Percentiles rank a stretch among this genome's conserved stretches.
phyloP scores from a whole-genome alignment of 2,797 vertebrate genomes.

The Taenioides sp. region DNA sequence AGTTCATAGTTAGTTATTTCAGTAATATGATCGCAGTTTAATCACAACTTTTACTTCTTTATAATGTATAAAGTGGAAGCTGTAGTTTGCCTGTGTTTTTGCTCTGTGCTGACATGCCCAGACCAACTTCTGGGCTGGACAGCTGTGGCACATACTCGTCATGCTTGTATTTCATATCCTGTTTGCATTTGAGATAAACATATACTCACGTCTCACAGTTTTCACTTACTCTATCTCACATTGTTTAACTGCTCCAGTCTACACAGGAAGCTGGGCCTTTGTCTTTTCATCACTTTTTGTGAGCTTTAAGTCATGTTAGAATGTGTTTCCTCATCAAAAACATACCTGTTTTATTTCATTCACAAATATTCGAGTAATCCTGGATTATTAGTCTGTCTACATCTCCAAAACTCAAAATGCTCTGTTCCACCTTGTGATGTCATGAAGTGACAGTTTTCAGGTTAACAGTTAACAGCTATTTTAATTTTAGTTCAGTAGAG shows the following conservation, averaged over 20 bases:
- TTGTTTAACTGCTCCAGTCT: conserved; percentile 41
- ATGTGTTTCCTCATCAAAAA: too few species aligned
- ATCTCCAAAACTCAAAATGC: too few species aligned
- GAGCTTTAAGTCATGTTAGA: too few species aligned
- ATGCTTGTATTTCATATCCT: conserved; percentile 81
- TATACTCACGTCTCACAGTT: conserved; percentile 70
- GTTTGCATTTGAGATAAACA: conserved; percentile 76
- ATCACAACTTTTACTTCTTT: conserved; percentile 34
- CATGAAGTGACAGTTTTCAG: too few species aligned
- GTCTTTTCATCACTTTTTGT: conserved; percentile 18
- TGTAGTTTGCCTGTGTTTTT: conserved; percentile 53
- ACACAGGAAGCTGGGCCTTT: conserved; percentile 37
- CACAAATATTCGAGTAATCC: too few species aligned
- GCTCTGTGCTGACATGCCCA: conserved; percentile 60
- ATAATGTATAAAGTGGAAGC: conserved; percentile 52
- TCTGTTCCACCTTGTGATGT: too few species aligned
- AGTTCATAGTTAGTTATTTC: conserved; percentile 26
- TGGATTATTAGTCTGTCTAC: too few species aligned
- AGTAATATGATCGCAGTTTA: conserved; percentile 61
- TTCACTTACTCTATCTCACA: conserved; percentile 61
- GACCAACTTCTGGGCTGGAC: conserved; percentile 69
- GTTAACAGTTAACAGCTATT: too few species aligned
- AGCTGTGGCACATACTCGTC: conserved; percentile 77
- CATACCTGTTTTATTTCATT: too few species aligned
- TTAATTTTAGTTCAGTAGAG: too few species aligned